These are phyloP conservation scores for Lindbergichthys nudifrons DNA, from an alignment of 2,797 vertebrate species.

Conservation along the genomic window DNA sequence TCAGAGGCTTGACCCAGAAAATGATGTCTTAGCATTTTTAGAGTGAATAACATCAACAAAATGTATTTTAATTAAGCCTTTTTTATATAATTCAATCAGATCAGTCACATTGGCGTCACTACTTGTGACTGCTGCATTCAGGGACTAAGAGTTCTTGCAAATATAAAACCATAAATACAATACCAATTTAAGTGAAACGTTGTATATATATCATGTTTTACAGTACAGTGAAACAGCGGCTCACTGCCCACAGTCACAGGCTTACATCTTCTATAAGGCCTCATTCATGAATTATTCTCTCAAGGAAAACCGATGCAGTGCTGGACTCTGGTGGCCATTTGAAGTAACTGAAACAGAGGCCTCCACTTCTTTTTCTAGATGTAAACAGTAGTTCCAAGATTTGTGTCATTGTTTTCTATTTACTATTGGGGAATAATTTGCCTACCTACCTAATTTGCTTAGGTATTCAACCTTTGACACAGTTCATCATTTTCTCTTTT, in stretches of 20 bases:
- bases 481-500: too few species aligned
- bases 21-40: not conserved
- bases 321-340: conserved; percentile 70
- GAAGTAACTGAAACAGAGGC: conserved; percentile 33
- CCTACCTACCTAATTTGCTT: too few species aligned
- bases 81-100: not conserved
- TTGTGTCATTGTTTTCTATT: not conserved
- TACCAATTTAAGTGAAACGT: not conserved
- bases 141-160: not conserved
- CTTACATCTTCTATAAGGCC: conserved; percentile 10
- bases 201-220: not conserved
- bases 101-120: not conserved
- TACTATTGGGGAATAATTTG: not conserved
- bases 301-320: conserved; percentile 39
- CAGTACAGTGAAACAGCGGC: not conserved
- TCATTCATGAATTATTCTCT: conserved; percentile 5
- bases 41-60: not conserved
- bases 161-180: not conserved
- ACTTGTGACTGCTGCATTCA: conserved; percentile 1
- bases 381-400: not conserved
- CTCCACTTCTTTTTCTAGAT: too few species aligned
- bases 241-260: not conserved
- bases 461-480: too few species aligned
- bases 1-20: conserved; percentile 2
- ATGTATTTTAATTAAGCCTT: not conserved